phyloP scores from a whole-genome alignment of 2,113 vertebrate genomes.

The Triplophysa siluroides region DNA sequence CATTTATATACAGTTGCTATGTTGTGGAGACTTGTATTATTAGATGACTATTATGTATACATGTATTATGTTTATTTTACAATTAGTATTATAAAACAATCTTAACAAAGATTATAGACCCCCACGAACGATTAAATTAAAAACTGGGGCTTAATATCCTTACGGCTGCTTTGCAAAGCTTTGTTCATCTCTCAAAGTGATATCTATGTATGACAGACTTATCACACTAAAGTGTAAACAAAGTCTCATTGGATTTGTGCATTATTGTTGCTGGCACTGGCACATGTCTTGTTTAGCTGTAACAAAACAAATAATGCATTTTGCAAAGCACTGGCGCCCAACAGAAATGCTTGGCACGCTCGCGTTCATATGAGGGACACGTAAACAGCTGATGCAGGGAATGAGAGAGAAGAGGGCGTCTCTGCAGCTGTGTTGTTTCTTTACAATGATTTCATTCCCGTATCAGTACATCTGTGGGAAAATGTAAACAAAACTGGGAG shows the following conservation, averaged over 20 bases:
- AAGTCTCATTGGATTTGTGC: background rate
- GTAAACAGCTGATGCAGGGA: slow-evolving; percentile 7
- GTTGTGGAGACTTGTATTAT: too few relatives aligned
- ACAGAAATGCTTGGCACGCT: background rate
- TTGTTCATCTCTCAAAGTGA: too few relatives aligned
- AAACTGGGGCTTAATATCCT: background rate
- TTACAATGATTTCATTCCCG: slow-evolving; percentile 2
- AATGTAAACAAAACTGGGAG: slow-evolving; percentile 5
- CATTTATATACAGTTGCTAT: too few relatives aligned
- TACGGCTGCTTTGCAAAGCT: background rate
- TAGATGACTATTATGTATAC: too few relatives aligned
- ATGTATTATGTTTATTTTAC: too few relatives aligned
- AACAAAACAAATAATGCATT: background rate
- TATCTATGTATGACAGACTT: background rate
- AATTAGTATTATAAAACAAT: too few relatives aligned
- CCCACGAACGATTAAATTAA: background rate
- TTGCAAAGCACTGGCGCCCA: background rate
- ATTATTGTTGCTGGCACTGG: background rate
- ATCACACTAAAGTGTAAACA: slow-evolving; percentile 2
- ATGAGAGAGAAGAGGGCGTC: background rate
- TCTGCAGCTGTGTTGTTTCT: slow-evolving; percentile 22
- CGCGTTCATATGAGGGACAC: background rate
- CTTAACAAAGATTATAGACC: too few relatives aligned
- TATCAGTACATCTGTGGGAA: slow-evolving; percentile 4
- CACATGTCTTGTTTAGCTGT: background rate